Percentiles rank a stretch among this genome's conserved stretches.
Evolutionary conservation across 2,113 vertebrate genomes (phyloP).

Genomic region (Gallinago undulata): DNA sequence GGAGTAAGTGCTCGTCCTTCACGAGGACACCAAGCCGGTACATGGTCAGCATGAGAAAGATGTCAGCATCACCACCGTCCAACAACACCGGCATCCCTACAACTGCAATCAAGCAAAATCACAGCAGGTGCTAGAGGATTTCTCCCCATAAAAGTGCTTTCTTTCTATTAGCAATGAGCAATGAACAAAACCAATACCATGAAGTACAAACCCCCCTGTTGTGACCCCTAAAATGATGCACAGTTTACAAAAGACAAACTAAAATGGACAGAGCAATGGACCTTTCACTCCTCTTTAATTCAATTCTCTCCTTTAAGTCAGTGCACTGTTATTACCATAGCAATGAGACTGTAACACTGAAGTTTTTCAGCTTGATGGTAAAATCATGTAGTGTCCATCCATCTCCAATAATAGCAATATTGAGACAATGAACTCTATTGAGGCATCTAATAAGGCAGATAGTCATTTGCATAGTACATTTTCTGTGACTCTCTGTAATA

Average conservation of each 20-base stretch:
- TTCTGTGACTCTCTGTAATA: constrained; percentile 77
- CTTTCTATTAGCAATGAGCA: constrained; percentile 7
- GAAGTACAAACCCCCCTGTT: constrained; percentile 22
- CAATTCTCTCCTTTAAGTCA: constrained; percentile 72
- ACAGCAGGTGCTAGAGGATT: background rate
- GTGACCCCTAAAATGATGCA: constrained; percentile 40
- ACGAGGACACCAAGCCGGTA: background rate
- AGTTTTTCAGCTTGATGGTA: constrained; percentile 76
- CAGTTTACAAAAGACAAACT: constrained; percentile 49
- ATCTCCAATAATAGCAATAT: constrained; percentile 80
- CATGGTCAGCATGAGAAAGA: background rate
- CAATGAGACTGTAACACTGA: constrained; percentile 70
- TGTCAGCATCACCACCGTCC: background rate
- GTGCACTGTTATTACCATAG: constrained; percentile 66
- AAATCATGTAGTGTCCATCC: constrained; percentile 76
- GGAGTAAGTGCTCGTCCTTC: background rate
- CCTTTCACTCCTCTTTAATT: constrained; percentile 61
- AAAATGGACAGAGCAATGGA: constrained; percentile 40
- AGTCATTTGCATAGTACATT: constrained; percentile 80
- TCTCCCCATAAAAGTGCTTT: background rate
- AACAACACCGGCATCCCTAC: accelerated
- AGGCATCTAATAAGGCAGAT: constrained; percentile 73
- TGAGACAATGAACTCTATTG: constrained; percentile 78
- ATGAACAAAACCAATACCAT: background rate
- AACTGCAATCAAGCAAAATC: background rate